phyloP scores from a whole-genome alignment of 2,113 vertebrate species.

The Anarhynchus alexandrinus region DNA sequence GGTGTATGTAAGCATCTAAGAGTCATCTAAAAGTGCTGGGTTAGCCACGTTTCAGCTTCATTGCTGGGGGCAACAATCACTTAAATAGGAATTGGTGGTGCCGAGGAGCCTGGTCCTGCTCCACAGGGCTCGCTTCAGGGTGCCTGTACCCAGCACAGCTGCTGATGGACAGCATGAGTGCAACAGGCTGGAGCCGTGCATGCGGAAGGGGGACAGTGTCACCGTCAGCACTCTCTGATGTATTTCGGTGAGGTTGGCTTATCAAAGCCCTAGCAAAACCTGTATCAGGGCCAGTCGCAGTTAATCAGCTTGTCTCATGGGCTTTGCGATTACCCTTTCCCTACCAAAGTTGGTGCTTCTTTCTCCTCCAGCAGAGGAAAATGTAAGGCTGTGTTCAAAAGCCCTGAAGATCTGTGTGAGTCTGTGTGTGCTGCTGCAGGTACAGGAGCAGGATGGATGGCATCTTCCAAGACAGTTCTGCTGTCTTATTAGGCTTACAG shows the following conservation, averaged over 20 bases:
- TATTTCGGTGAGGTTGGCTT: not conserved
- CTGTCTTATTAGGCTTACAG: not conserved
- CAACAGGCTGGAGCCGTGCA: too few relatives aligned
- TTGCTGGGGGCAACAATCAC: not conserved
- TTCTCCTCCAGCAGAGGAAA: not conserved
- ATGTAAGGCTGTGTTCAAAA: not conserved
- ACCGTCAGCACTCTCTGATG: not conserved
- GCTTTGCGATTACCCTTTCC: not conserved
- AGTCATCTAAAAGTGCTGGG: not conserved
- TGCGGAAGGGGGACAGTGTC: not conserved
- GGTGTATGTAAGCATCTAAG: not conserved
- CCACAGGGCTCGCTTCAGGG: not conserved
- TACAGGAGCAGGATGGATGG: not conserved
- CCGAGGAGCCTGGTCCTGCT: not conserved
- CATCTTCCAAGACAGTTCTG: not conserved
- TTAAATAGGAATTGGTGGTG: not conserved
- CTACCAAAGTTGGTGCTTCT: not conserved
- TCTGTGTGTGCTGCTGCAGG: fast-evolving
- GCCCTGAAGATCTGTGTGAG: not conserved
- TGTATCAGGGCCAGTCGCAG: not conserved
- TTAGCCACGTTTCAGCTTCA: not conserved
- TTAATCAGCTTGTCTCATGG: not conserved
- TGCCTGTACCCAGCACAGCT: not conserved
- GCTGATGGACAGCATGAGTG: fast-evolving
- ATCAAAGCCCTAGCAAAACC: not conserved